phyloP scores from a whole-genome alignment of 2,113 vertebrate genomes.

The Isichthys henryi region DNA sequence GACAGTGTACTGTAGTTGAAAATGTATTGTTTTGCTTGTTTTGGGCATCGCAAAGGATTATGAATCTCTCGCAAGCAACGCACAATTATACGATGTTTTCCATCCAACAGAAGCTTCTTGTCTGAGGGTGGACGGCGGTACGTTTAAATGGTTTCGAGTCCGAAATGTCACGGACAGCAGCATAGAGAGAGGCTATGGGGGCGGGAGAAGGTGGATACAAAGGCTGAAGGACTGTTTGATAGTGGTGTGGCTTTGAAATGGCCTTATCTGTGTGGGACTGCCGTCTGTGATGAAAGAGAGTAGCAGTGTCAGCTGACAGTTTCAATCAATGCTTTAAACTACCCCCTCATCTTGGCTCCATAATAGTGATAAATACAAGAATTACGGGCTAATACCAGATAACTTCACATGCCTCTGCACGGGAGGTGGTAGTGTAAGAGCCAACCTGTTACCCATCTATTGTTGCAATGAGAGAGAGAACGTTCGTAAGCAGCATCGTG shows the following conservation, averaged over 20 bases:
- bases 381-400: neutral
- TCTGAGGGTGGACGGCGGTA: neutral
- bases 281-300: slow-evolving; percentile 43
- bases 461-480: neutral
- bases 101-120: neutral
- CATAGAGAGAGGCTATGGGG: neutral
- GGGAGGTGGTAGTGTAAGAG: neutral
- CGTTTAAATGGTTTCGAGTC: slow-evolving; percentile 32
- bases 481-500: neutral
- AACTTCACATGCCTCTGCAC: neutral
- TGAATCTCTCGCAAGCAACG: neutral
- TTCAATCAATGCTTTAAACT: neutral
- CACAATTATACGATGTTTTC: neutral
- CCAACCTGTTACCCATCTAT: neutral
- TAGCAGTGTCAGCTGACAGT: slow-evolving; percentile 1
- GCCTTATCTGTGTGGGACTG: slow-evolving; percentile 36
- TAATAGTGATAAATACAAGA: neutral
- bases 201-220: slow-evolving; percentile 35
- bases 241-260: slow-evolving; percentile 49
- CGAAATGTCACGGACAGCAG: slow-evolving; percentile 49
- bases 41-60: neutral
- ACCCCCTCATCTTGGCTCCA: neutral
- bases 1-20: neutral
- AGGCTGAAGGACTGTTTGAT: slow-evolving; percentile 44
- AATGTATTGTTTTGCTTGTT: neutral